phyloP scores from a whole-genome alignment of 2,113 vertebrate species.

The Elephantulus edwardii region DNA sequence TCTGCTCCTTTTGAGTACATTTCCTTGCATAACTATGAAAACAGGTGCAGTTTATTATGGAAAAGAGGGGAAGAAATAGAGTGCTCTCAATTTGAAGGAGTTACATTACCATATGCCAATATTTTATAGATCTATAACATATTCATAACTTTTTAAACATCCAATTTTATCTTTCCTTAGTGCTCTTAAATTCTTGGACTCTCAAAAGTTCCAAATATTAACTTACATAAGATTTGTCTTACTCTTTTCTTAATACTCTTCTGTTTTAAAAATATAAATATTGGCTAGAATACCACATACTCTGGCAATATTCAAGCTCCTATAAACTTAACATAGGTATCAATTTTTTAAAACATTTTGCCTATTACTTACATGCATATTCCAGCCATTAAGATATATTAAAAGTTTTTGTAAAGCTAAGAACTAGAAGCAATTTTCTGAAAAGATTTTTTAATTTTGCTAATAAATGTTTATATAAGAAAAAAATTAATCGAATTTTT shows the following conservation, averaged over 20 bases:
- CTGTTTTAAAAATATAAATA: slow-evolving; percentile 63
- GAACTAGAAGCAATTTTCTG: slow-evolving; percentile 63
- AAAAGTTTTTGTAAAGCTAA: slow-evolving; percentile 51
- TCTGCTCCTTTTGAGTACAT: slow-evolving; percentile 1
- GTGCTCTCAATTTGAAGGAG: slow-evolving; percentile 48
- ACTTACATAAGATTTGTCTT: slow-evolving; percentile 59
- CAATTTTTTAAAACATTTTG: slow-evolving; percentile 45
- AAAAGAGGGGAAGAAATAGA: neutral
- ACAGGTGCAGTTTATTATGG: slow-evolving; percentile 7
- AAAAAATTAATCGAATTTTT: slow-evolving; percentile 50
- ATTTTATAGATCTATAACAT: slow-evolving; percentile 60
- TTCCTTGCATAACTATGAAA: slow-evolving; percentile 46
- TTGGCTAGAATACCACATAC: slow-evolving; percentile 10
- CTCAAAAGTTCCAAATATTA: slow-evolving; percentile 44
- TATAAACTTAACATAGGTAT: slow-evolving; percentile 57
- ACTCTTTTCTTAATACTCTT: slow-evolving; percentile 43
- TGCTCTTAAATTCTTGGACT: slow-evolving; percentile 41
- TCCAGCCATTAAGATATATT: slow-evolving; percentile 57
- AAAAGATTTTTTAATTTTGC: slow-evolving; percentile 24
- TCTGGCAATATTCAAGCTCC: slow-evolving; percentile 27
- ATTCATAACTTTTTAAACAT: slow-evolving; percentile 62
- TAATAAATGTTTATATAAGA: slow-evolving; percentile 30
- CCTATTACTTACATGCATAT: slow-evolving; percentile 64
- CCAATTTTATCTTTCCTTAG: slow-evolving; percentile 39
- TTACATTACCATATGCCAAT: slow-evolving; percentile 25